Evolutionary conservation across 2,888 invertebrate genomes (phyloP), one percentile per base, ranked within the genome.

Genomic region (Pandemis cinnamomeana): DNA sequence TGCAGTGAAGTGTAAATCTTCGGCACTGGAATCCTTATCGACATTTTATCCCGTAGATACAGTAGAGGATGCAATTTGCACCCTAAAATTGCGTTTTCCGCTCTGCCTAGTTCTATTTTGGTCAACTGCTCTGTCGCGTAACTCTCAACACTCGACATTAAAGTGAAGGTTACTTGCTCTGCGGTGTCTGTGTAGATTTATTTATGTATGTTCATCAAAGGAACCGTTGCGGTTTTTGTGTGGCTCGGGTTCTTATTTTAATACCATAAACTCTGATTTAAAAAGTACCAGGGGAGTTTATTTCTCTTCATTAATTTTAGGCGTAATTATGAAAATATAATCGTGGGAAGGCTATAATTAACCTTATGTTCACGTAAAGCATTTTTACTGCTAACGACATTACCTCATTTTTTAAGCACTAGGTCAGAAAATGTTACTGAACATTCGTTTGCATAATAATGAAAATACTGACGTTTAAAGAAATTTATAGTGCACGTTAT

Each of bases 1-100:
- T 79, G 79, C 77, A 79, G 73, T 76, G 55, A 77, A 75, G 75
- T 78, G 78, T 79, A 81, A 80, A 84, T 82, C 83, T 76, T 78
- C 77, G 62, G 69, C 73, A 77, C 58, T 76, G 78, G 73, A 80
- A 82, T 81, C 77, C 83, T 84, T 83, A 83, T 81, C 80, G 81
- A 81, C 82, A 82, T 79, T 86, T 85, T 82, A 83, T 82, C 77
- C 77, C 66, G 71, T 76, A 77, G 80, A 82, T 80, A 77, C 78
- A 76, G 76, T 62, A 78, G 73, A 77, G 80, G 80, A 85, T 86
- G 84, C 86, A 87, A 88, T 87, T 88, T 86, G 81, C 81, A 78
- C 75, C 83, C 80, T 78, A 80, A 84, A 86, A 86, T 86, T 85
- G 82, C 80, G 74, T 86, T 87, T 83, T 74, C 82, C 78, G 71